phyloP scores from a whole-genome alignment of 1,140 invertebrate species.

The Riptortus pedestris region DNA sequence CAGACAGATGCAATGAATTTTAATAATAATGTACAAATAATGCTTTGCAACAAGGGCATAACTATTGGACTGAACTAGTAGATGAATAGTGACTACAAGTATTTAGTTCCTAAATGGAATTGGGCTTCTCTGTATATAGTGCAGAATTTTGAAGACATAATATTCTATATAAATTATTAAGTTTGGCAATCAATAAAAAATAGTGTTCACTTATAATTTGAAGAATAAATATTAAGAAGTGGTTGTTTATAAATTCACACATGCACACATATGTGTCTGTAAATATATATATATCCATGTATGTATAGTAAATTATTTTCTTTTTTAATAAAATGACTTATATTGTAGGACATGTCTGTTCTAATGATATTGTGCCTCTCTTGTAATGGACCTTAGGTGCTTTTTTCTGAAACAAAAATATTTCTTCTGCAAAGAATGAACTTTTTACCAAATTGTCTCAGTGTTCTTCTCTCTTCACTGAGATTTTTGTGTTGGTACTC shows the following conservation, averaged over 20 bases:
- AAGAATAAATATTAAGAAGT: background rate
- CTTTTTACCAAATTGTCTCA: background rate
- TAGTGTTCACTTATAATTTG: slow-evolving; percentile 9
- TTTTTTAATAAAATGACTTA: slow-evolving; percentile 8
- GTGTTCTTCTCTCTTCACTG: background rate
- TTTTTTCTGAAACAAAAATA: background rate
- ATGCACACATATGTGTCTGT: background rate
- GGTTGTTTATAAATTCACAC: background rate
- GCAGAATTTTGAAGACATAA: background rate
- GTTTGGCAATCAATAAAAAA: background rate
- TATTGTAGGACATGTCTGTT: background rate
- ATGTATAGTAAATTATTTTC: slow-evolving; percentile 3
- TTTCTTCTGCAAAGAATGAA: background rate
- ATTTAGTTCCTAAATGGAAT: slow-evolving; percentile 9
- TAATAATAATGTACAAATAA: slow-evolving; percentile 6
- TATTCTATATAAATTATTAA: background rate
- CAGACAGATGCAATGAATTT: background rate
- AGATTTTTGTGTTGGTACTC: background rate
- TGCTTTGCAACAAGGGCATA: background rate
- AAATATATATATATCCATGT: background rate
- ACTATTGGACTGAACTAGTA: background rate
- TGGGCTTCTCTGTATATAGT: background rate
- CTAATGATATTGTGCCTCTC: slow-evolving; percentile 4
- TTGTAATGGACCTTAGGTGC: background rate
- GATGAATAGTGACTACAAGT: background rate